Evolutionary conservation across 2,888 invertebrate genomes (phyloP).

Genomic region (Cataglyphis albicans): DNA sequence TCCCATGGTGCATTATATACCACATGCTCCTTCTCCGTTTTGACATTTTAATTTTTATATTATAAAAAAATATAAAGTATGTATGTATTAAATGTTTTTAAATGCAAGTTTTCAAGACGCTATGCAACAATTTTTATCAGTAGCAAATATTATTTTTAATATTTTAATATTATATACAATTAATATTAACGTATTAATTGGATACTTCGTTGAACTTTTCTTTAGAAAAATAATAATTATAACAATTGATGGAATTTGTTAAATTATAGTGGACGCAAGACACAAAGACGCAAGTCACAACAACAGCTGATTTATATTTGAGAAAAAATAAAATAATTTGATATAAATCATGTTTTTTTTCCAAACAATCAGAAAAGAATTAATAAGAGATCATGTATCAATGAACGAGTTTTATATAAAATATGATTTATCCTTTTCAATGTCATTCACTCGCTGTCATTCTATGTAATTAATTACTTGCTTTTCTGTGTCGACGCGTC

Average conservation of each 20-base stretch:
- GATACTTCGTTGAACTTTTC: background rate
- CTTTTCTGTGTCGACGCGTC: slow-evolving; percentile 34
- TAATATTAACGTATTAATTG: background rate
- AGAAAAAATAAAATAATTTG: slow-evolving; percentile 4
- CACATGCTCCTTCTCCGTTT: slow-evolving; percentile 1
- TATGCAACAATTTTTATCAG: background rate
- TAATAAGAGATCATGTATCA: background rate
- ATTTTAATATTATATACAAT: no score
- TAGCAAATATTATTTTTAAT: background rate
- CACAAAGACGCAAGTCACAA: background rate
- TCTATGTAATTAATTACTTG: slow-evolving; percentile 42
- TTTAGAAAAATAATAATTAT: slow-evolving; percentile 15
- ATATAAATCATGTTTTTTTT: background rate
- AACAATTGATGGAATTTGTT: background rate
- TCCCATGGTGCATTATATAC: background rate
- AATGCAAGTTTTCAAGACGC: background rate
- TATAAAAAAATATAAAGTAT: background rate
- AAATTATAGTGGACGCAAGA: background rate
- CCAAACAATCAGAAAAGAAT: background rate
- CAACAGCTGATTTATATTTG: background rate
- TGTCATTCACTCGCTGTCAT: slow-evolving; percentile 34
- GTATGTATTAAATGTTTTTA: background rate
- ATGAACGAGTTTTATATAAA: slow-evolving; percentile 25
- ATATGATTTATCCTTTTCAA: slow-evolving; percentile 18
- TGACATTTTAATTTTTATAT: slow-evolving; percentile 18